These are phyloP conservation scores for Panonychus citri DNA, from an alignment of 1,140 invertebrate species.

Conservation along the genomic window DNA sequence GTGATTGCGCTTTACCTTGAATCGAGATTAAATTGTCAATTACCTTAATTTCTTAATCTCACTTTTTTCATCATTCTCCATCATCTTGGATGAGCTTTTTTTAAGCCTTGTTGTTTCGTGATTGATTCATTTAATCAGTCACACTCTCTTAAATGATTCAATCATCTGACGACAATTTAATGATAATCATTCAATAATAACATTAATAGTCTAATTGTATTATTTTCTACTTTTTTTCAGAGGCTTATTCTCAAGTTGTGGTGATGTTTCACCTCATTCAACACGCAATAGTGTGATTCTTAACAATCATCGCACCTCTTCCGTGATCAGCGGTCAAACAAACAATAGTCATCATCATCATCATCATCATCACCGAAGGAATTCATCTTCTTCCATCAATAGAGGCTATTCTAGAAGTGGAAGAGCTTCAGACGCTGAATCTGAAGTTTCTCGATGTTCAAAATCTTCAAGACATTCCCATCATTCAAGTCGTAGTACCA, in stretches of 20 bases:
- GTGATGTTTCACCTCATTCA: constrained; percentile 30
- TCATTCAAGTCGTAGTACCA: constrained; percentile 30
- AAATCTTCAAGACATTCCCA: constrained; percentile 44
- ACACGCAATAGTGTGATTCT: constrained; percentile 9
- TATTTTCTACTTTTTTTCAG: constrained; percentile 19
- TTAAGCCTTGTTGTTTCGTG: background rate
- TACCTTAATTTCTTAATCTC: too few species aligned
- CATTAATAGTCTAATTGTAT: too few species aligned
- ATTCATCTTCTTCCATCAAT: constrained; percentile 7
- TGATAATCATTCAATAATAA: too few species aligned
- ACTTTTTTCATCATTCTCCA: background rate
- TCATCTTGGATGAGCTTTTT: background rate
- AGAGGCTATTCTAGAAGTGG: background rate
- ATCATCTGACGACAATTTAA: constrained; percentile 9
- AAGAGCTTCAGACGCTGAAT: constrained; percentile 53
- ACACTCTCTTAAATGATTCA: background rate
- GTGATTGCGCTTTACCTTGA: background rate
- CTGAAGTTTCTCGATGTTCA: constrained; percentile 55
- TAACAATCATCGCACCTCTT: too few species aligned
- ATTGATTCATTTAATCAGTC: background rate
- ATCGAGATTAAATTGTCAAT: background rate
- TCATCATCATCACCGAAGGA: constrained; percentile 1
- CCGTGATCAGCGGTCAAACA: background rate
- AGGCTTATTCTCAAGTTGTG: constrained; percentile 19
- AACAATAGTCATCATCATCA: background rate